These are phyloP conservation scores for Melanotus villosus DNA, from an alignment of 2,888 invertebrate genomes.

Conservation along the genomic window DNA sequence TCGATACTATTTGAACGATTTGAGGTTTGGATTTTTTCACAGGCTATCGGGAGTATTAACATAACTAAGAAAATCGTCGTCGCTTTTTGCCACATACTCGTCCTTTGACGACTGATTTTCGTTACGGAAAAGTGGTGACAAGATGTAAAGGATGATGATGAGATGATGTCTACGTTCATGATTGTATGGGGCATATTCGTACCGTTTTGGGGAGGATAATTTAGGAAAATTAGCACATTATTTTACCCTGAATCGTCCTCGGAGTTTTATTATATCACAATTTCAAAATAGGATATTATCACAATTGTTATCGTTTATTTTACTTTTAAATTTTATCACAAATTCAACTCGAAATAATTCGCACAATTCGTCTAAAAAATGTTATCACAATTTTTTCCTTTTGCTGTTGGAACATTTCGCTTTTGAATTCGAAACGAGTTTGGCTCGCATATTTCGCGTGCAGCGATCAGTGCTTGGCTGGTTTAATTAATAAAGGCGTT, in stretches of 20 bases:
- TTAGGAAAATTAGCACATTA: conserved; percentile 8
- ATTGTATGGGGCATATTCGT: conserved; percentile 18
- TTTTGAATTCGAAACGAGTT: conserved; percentile 16
- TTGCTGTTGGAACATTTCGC: conserved; percentile 39
- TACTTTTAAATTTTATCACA: no score
- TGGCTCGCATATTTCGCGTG: conserved; percentile 27
- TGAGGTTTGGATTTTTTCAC: conserved; percentile 47
- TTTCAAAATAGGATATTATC: conserved; percentile 15
- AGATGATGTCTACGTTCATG: neutral
- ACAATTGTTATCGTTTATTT: conserved; percentile 18
- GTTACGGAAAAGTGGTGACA: neutral
- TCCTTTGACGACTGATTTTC: conserved; percentile 29
- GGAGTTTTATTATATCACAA: conserved; percentile 27
- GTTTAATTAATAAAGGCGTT: neutral
- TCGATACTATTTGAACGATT: conserved; percentile 49
- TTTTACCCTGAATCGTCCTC: conserved; percentile 11
- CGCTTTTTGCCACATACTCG: conserved; percentile 33
- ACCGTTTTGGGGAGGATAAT: neutral
- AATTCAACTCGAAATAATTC: conserved; percentile 24
- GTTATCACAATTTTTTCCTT: conserved; percentile 43
- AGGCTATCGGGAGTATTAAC: conserved; percentile 27
- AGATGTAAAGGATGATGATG: conserved; percentile 9
- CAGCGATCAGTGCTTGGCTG: neutral
- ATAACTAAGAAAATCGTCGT: conserved; percentile 29
- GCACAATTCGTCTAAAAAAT: conserved; percentile 21